A percentile compares a stretch with the other conserved stretches of the same genome.
These are phyloP conservation scores for Spermophilus dauricus DNA, from an alignment of 2,113 vertebrate genomes.

Conservation along the genomic window DNA sequence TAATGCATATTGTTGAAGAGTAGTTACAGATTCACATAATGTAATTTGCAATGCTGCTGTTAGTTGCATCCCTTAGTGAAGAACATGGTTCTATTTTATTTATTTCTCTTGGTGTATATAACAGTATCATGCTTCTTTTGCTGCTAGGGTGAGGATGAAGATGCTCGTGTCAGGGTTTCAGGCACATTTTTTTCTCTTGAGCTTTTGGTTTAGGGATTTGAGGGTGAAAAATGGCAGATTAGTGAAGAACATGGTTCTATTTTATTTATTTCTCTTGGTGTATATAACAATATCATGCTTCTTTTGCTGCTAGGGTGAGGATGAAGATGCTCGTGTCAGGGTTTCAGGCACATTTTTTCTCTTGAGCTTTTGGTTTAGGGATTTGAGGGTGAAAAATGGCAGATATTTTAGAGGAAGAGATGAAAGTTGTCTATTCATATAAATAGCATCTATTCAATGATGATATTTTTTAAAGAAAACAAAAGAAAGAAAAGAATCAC, in stretches of 20 bases:
- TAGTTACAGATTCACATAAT: not conserved
- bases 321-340: not conserved
- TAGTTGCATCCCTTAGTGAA: not conserved
- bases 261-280: not conserved
- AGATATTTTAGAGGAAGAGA: not conserved
- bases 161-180: not conserved
- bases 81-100: not conserved
- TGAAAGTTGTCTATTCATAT: not conserved
- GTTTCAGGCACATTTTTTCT: not conserved
- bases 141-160: not conserved
- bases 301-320: not conserved
- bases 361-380: not conserved
- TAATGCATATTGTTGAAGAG: not conserved
- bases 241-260: not conserved
- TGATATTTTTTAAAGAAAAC: constrained; percentile 2
- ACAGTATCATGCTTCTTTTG: not conserved
- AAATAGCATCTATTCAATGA: not conserved
- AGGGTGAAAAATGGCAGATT: not conserved
- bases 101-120: not conserved
- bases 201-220: constrained; percentile 13
- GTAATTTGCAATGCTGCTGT: not conserved
- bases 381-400: not conserved
- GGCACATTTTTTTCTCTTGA: not conserved
- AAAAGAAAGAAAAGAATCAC: constrained; percentile 1
- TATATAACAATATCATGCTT: not conserved